Base-by-base conservation (phyloP, 1,140 invertebrate genomes). In the Glomeris maerens region DNA sequence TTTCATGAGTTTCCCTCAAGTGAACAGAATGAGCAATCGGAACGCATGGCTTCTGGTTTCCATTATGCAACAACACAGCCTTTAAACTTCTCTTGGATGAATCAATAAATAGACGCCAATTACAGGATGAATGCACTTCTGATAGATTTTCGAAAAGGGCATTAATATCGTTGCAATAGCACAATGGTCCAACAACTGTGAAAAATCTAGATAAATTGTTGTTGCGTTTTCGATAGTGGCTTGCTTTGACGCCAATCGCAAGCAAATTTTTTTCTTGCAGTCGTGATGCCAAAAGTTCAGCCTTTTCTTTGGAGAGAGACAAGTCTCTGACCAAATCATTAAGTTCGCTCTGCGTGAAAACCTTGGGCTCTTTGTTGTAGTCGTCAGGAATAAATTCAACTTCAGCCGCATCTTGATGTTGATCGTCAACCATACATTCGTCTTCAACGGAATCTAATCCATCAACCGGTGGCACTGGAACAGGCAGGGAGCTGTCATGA, bases 71-170 rank as follows among this genome's bases (percentile, higher is more conserved):
- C 13, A 67, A 45, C n/a, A 62, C 63, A 22, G 53, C 59, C 36
- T 55, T 68, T 64, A 67, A 54, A 26, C 59, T 64, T 54, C 47
- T 59, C 23, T 29, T 27, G 20, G 58, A 62, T 49, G 50, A 56
- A 49, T 64, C 59, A 47, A 65, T 62, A 31, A 64, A 64, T 40
- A 62, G 23, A n/a, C 58, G 55, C 54, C 58, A 63, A 42, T 62
- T 40, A 29, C 26, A 27, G 23, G 53, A 46, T 17, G 49, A 14
- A 44, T 55, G 49, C 45, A 54, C 52, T 28, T 45, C 17, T 28
- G 39, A 25, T 17, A 42, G 23, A 42, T 17, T 23, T 42, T 17
- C 23, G 17, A 42, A 21, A 17, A 42, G 4, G 23, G 17, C 40
- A 42, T 17, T 42, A 4, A 42, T 23, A 42, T 52, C 29, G 40